A percentile compares a stretch with the other conserved stretches of the same genome.
These are phyloP conservation scores for Pelobates cultripes DNA, from an alignment of 2,797 vertebrate species.

Conservation along the genomic window DNA sequence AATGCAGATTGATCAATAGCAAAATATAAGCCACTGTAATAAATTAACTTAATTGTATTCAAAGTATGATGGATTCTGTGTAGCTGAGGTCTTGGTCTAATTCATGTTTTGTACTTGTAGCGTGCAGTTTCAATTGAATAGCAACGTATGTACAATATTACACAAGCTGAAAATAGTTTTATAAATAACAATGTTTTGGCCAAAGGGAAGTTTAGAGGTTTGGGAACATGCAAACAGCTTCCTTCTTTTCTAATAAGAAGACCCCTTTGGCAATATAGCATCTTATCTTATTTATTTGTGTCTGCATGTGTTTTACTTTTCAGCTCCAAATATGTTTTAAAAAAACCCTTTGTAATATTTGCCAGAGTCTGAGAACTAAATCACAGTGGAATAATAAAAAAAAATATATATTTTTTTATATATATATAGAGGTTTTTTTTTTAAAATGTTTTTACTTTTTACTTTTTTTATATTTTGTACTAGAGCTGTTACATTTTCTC, in stretches of 20 bases:
- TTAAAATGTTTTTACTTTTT: not conserved
- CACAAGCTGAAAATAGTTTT: constrained; percentile 57
- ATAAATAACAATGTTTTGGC: constrained; percentile 58
- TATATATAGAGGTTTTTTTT: not conserved
- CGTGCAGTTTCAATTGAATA: constrained; percentile 47
- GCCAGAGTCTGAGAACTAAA: constrained; percentile 22
- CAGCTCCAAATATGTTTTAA: constrained; percentile 41
- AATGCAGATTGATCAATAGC: too few species aligned
- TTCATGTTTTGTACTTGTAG: not conserved
- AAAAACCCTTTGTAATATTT: constrained; percentile 36
- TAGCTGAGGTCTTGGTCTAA: too few species aligned
- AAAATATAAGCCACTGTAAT: too few species aligned
- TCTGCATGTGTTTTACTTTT: constrained; percentile 45
- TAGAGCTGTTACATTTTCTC: constrained; percentile 35
- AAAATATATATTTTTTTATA: not conserved
- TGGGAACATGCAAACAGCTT: constrained; percentile 47
- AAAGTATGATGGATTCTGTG: too few species aligned
- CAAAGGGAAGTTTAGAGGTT: constrained; percentile 52
- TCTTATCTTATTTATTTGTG: constrained; percentile 56
- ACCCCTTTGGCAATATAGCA: constrained; percentile 45
- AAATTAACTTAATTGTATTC: too few species aligned
- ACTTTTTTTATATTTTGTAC: constrained; percentile 18
- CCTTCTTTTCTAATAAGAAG: constrained; percentile 59
- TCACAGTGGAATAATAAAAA: constrained; percentile 20
- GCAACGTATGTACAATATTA: constrained; percentile 28